Evolutionary conservation across 1,140 invertebrate species (phyloP), one percentile per base, ranked within the genome.

Genomic region (Euschistus heros): DNA sequence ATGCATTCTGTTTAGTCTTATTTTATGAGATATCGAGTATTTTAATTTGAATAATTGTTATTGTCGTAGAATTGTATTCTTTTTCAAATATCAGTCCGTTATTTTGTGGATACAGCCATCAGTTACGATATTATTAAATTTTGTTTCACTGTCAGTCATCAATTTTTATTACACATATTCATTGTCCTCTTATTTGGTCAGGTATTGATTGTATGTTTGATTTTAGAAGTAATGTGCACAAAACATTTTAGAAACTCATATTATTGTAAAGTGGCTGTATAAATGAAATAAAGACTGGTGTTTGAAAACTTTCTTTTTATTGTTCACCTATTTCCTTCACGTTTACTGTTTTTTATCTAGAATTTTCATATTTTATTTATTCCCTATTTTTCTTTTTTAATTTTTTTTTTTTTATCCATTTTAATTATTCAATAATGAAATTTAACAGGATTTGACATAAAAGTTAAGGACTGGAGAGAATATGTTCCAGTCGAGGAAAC

Each of bases 381-480:
- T 57, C 15, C 24, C 18, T 24, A 24, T 57, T 57, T 57, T 20
- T 54, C 20, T 54, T 54, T 54, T 20, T 54, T 54, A 20, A 57
- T 57, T 57, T 57, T 26, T 27, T 57, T 50, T 50, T 50, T 10
- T 17, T 52, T 17, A 27, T 2, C 6, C 13, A 37, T 6, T 37
- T 37, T 37, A n/a, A 57, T 33, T 30, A 10, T 44, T 26, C 46
- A 37, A 57, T 24, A 57, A 24, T 57, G 10, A 54, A n/a, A 54
- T 64, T 55, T 42, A 64, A 54, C 47, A 62, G 37, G 61, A 24
- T 55, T 62, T 57, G 63, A 66, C 60, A 52, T 37, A 2, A 61
- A 66, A 66, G 54, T 46, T 24, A 65, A 66, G 62, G 67, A 68
- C 14, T 66, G 63, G 66, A 62, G 60, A 26, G 37, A 47, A 15